A percentile compares a stretch with the other conserved stretches of the same genome.
These are phyloP conservation scores for Stichodactyla mertensii DNA, from an alignment of 64 coral and sea anemone species.

Conservation along the genomic window DNA sequence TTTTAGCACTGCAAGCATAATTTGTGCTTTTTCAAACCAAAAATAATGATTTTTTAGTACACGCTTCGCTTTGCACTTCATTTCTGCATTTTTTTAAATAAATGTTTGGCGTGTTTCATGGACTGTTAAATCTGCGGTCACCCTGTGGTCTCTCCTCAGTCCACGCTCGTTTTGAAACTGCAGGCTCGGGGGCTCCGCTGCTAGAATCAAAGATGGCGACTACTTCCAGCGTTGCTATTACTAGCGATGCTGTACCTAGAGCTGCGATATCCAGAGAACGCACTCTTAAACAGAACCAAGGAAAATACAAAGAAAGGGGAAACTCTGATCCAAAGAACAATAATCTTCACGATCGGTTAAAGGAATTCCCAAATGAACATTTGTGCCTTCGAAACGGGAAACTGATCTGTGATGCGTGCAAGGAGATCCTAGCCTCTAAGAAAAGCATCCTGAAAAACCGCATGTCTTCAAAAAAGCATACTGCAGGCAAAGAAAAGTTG, in stretches of 20 bases:
- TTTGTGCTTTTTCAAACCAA: slow-evolving; percentile 25
- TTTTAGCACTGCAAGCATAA: background rate
- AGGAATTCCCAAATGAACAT: too few relatives aligned
- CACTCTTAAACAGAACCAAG: slow-evolving; percentile 2
- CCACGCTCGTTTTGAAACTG: slow-evolving; percentile 15
- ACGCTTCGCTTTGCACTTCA: slow-evolving; percentile 26
- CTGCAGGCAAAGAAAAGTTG: slow-evolving; percentile 42
- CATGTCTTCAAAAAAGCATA: slow-evolving; percentile 38
- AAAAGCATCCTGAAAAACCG: slow-evolving; percentile 68
- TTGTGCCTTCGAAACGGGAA: too few relatives aligned
- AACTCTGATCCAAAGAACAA: slow-evolving; percentile 31
- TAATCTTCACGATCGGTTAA: background rate
- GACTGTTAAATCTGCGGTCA: too few relatives aligned
- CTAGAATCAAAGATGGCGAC: slow-evolving; percentile 76
- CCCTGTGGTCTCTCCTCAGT: slow-evolving; percentile 18
- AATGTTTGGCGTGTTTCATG: too few relatives aligned
- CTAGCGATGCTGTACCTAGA: slow-evolving; percentile 21
- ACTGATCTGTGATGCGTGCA: slow-evolving; percentile 20
- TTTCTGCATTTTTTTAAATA: slow-evolving; percentile 15
- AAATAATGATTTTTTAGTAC: slow-evolving; percentile 23
- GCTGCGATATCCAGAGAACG: slow-evolving; percentile 12
- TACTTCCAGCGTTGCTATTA: slow-evolving; percentile 17
- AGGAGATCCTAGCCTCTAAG: slow-evolving; percentile 54
- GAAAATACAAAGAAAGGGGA: slow-evolving; percentile 32
- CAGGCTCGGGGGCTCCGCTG: slow-evolving; percentile 64